A percentile compares a stretch with the other conserved stretches of the same genome.
Conservation (phyloP, 2,113 vertebrate species). For the Egretta garzetta region DNA sequence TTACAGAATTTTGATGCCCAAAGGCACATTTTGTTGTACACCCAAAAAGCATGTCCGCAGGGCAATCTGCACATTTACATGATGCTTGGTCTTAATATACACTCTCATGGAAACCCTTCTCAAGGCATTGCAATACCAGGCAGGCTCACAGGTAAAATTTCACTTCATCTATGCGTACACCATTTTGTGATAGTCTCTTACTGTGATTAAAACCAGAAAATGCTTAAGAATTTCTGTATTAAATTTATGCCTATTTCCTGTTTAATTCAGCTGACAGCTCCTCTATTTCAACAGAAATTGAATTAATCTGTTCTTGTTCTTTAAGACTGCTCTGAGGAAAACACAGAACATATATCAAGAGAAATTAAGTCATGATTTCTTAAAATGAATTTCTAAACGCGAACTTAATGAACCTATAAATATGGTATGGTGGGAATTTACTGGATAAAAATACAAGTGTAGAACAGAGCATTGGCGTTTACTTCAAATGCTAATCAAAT, state of each 20-base stretch:
- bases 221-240: conserved; percentile 38
- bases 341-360: not conserved
- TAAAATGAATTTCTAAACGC: not conserved
- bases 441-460: not conserved
- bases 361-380: not conserved
- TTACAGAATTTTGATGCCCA: not conserved
- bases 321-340: conserved; percentile 16
- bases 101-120: not conserved
- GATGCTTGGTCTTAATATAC: not conserved
- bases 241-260: conserved; percentile 46
- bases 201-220: conserved; percentile 63
- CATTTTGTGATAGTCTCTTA: conserved; percentile 16
- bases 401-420: not conserved
- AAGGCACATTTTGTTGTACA: not conserved
- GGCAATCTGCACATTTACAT: not conserved
- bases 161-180: not conserved
- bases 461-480: not conserved
- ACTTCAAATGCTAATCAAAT: not conserved
- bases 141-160: not conserved
- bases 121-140: not conserved
- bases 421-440: not conserved
- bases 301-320: conserved; percentile 23
- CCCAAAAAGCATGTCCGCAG: not conserved
- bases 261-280: conserved; percentile 46
- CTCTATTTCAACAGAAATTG: conserved; percentile 24